Conservation (phyloP, 2,113 vertebrate genomes). For the Nansenia antarctica region DNA sequence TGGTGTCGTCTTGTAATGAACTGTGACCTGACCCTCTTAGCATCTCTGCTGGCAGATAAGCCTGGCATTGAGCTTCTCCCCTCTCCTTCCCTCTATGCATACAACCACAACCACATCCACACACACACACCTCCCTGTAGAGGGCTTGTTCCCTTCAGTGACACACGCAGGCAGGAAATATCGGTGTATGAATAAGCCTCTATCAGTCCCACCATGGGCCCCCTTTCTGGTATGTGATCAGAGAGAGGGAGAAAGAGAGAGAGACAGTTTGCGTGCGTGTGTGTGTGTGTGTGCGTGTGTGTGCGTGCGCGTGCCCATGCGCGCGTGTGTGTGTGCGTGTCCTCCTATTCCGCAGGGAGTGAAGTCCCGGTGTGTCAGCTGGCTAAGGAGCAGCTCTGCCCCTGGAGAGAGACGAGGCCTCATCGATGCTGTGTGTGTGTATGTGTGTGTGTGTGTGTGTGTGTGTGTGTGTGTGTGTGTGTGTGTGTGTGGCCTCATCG, state of each 20-base stretch:
- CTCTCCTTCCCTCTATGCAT: neutral
- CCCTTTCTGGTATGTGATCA: constrained; percentile 16
- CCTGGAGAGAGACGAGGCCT: neutral
- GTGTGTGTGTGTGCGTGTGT: neutral
- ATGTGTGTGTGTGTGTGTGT: too few species aligned
- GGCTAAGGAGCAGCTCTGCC: neutral
- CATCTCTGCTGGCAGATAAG: neutral
- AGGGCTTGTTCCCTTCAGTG: too few species aligned
- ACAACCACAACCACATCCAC: neutral
- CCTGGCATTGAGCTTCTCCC: neutral
- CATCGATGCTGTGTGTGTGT: neutral
- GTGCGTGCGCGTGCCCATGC: too few species aligned
- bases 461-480: too few species aligned
- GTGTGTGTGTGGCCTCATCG: neutral
- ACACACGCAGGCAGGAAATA: neutral
- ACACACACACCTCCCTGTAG: too few species aligned
- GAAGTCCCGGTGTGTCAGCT: neutral
- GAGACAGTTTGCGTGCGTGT: neutral
- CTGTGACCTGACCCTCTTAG: constrained; percentile 7
- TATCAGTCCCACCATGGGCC: neutral
- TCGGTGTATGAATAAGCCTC: constrained; percentile 9
- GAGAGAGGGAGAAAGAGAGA: neutral
- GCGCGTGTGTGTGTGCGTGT: neutral
- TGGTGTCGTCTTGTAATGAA: constrained; percentile 8
- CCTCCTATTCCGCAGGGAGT: neutral